These are phyloP conservation scores for Tonatia bakeri DNA, from an alignment of 2,113 vertebrate species.

Conservation along the genomic window DNA sequence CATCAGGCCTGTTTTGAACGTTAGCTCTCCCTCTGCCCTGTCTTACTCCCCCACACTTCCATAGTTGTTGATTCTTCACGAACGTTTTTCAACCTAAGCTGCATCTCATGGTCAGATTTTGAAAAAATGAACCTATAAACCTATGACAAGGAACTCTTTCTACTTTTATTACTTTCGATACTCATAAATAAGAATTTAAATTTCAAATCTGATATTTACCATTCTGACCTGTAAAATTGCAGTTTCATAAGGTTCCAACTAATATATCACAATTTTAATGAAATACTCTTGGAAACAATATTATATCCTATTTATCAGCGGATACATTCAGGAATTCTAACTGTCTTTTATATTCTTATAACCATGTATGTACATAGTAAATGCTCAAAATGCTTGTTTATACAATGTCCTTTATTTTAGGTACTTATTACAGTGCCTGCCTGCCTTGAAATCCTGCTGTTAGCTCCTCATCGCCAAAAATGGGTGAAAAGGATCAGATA, in stretches of 20 bases:
- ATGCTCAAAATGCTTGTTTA: background rate
- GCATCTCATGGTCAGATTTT: background rate
- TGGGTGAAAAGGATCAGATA: slow-evolving; percentile 78
- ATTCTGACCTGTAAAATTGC: background rate
- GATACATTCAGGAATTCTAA: background rate
- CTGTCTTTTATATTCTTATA: background rate
- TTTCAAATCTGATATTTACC: background rate
- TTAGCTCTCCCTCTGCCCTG: background rate
- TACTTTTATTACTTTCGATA: background rate
- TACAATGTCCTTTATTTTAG: background rate
- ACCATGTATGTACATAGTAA: background rate
- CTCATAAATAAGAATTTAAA: background rate
- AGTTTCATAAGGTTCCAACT: background rate
- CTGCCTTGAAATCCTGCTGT: slow-evolving; percentile 79
- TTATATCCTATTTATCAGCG: background rate
- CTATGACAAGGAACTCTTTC: background rate
- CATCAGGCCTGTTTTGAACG: background rate
- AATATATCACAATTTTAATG: background rate
- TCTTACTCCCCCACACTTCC: background rate
- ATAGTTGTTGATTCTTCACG: background rate
- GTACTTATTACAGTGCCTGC: slow-evolving; percentile 78
- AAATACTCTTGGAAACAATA: background rate
- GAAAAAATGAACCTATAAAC: background rate
- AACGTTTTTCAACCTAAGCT: background rate
- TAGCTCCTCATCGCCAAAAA: slow-evolving; percentile 70